These are phyloP conservation scores for Lithophane semibrunnea DNA, from an alignment of 2,888 invertebrate genomes.

Conservation along the genomic window DNA sequence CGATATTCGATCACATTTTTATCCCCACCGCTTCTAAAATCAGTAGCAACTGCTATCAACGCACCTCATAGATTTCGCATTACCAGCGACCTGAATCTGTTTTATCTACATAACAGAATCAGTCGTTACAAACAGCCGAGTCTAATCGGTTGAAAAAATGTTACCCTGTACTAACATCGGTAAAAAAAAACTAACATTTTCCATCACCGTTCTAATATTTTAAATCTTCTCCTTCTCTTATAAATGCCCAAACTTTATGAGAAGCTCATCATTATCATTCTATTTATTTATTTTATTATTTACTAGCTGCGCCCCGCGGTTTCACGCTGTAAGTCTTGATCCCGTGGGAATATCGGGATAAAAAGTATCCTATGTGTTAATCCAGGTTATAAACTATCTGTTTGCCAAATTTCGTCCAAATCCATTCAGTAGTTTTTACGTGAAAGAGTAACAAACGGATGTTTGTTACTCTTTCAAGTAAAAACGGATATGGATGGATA, in stretches of 20 bases:
- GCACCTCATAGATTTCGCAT: constrained; percentile 36
- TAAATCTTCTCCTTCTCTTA: background rate
- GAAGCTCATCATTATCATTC: background rate
- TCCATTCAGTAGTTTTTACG: too few relatives aligned
- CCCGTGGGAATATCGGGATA: too few relatives aligned
- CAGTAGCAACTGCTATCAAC: constrained; percentile 11
- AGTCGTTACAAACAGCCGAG: constrained; percentile 36
- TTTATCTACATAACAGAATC: constrained; percentile 28
- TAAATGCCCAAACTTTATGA: background rate
- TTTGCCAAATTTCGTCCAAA: too few relatives aligned
- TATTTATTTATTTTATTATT: too few relatives aligned
- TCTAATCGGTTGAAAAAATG: constrained; percentile 36
- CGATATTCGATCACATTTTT: background rate
- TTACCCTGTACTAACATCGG: background rate
- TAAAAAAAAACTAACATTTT: constrained; percentile 4
- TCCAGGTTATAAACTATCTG: too few relatives aligned
- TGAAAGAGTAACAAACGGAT: too few relatives aligned
- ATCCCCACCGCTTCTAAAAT: background rate
- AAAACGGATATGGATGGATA: too few relatives aligned
- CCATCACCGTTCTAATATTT: background rate
- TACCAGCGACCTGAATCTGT: constrained; percentile 12
- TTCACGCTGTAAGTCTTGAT: too few relatives aligned
- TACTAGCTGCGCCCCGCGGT: too few relatives aligned
- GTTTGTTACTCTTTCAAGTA: too few relatives aligned
- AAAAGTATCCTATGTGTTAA: too few relatives aligned